Conservation (phyloP, 2,888 invertebrate genomes). For the Dryobotodes eremita region DNA sequence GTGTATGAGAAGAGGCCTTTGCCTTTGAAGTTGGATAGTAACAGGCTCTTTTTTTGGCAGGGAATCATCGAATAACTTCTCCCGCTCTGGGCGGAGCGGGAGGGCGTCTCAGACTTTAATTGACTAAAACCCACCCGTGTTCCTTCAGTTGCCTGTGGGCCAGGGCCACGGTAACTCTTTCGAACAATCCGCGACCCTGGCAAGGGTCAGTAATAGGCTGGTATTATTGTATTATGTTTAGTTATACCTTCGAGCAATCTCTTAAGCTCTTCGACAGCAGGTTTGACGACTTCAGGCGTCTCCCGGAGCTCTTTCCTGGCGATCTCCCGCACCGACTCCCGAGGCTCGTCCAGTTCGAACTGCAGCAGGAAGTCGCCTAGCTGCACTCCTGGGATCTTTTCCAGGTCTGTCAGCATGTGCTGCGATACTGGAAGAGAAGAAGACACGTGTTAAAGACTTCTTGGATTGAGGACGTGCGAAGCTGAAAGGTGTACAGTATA, state of each 20-base stretch:
- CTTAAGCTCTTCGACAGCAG: constrained; percentile 90
- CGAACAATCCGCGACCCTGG: too few relatives aligned
- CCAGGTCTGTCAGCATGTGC: constrained; percentile 94
- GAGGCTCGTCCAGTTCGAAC: constrained; percentile 93
- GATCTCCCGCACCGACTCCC: constrained; percentile 92
- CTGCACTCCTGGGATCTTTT: constrained; percentile 92
- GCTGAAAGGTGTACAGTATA: not conserved
- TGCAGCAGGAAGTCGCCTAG: constrained; percentile 92
- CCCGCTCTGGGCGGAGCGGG: too few relatives aligned
- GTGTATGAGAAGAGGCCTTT: not conserved
- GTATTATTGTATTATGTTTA: not conserved
- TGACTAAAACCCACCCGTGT: too few relatives aligned
- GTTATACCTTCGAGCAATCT: constrained; percentile 90
- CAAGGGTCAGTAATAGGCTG: not conserved
- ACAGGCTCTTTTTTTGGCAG: too few relatives aligned
- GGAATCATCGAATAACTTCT: too few relatives aligned
- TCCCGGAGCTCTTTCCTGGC: constrained; percentile 93
- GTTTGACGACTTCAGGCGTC: constrained; percentile 91
- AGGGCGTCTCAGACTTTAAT: too few relatives aligned
- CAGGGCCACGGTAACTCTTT: too few relatives aligned
- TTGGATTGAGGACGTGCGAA: not conserved
- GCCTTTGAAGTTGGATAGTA: too few relatives aligned
- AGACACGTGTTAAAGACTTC: not conserved
- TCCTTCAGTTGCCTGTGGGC: too few relatives aligned
- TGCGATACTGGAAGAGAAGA: constrained; percentile 90